Base-by-base conservation (phyloP, 2,797 vertebrate species). In the Parambassis ranga region DNA sequence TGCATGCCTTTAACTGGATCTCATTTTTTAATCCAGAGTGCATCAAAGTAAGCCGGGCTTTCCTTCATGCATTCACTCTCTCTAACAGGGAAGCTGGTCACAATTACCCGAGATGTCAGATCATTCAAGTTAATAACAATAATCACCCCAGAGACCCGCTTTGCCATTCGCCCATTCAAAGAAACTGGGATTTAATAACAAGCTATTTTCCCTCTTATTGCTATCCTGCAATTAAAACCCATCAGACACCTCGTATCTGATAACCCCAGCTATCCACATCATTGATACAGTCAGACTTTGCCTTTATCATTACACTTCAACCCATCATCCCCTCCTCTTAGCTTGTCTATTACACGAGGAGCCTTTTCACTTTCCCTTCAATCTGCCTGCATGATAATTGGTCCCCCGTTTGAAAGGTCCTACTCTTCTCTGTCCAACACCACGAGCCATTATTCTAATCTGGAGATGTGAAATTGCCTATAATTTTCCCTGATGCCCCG, bases 401-500 rank as follows among this genome's bases (percentile, higher is more conserved):
- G 59, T 64, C 79, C 59, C 52, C 51, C 24, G 30, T 91, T 91
- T 92, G 83, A 91, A 92, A 91, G 88, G 82, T 86, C 82, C 78
- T 77, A 88, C 84, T 87, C 86, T 83, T 84, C 86, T 87, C 88
- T 86, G 89, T 92, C 90, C 88, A 84, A 91, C 85, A 88, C 73
- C 85, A 86, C 79, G 50, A 79, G 86, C 88, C 87, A 93, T 93
- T 92, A 93, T 93, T 93, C 87, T 90, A 90, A 92, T 93, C 90
- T 92, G 75, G 83, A 93, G 89, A 92, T 93, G 92, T 91, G 81
- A 93, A 93, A 94, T 94, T 92, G 90, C 91, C 92, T 90, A 87
- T 92, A 92, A 93, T 94, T 92, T 93, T 75, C 87, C 82, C 85
- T 86, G 90, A 92, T 92, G 88, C 76, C 82, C 84, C 77, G 77